Percentiles rank a stretch among this genome's conserved stretches.
Conservation (phyloP, 1,140 invertebrate genomes). For the Alviniconcha marisindica region DNA sequence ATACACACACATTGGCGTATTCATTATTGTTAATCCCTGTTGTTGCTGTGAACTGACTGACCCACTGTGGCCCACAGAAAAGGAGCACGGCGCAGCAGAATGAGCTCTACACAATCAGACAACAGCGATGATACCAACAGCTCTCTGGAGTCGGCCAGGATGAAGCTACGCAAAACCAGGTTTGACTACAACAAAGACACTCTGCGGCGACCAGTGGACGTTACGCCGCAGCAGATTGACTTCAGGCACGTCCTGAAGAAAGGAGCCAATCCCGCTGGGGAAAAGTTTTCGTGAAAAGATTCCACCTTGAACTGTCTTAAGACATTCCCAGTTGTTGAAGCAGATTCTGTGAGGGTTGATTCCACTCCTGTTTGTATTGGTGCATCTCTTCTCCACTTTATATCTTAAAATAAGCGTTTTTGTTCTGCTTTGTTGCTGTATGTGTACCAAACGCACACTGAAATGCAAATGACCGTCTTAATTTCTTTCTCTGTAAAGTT, state of each 20-base stretch:
- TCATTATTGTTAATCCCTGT: too few relatives aligned
- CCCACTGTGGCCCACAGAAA: constrained; percentile 17
- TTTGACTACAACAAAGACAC: constrained; percentile 44
- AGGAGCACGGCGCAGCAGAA: background rate
- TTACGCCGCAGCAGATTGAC: constrained; percentile 50
- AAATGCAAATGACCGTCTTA: too few relatives aligned
- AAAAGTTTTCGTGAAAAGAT: too few relatives aligned
- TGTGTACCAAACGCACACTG: too few relatives aligned
- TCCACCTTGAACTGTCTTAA: background rate
- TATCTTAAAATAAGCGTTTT: too few relatives aligned
- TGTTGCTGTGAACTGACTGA: background rate
- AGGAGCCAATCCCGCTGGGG: constrained; percentile 30
- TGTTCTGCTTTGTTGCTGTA: too few relatives aligned
- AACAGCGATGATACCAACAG: constrained; percentile 20
- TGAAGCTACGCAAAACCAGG: constrained; percentile 53
- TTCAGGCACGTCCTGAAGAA: constrained; percentile 55
- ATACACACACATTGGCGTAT: too few relatives aligned
- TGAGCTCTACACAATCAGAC: constrained; percentile 4
- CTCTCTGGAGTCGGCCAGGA: constrained; percentile 39
- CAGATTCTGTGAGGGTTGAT: too few relatives aligned
- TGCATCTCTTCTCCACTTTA: background rate
- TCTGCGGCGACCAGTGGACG: constrained; percentile 25
- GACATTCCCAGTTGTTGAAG: too few relatives aligned
- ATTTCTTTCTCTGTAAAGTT: too few relatives aligned
- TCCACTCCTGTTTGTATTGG: background rate